Conservation (phyloP, 2,888 invertebrate species). For the Cerastis rubricosa region DNA sequence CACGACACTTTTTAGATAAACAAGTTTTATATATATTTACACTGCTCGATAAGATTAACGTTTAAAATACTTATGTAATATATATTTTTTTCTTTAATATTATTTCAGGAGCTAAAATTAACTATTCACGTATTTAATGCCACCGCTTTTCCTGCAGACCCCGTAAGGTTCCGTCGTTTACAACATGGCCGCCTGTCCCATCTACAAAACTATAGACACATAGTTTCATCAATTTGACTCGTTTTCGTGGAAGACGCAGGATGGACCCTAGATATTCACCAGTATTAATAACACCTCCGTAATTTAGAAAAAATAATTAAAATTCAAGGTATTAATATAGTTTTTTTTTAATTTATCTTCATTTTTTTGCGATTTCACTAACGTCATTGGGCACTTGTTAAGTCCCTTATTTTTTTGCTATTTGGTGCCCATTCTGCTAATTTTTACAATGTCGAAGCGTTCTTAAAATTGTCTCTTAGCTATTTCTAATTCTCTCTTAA, state of each 20-base stretch:
- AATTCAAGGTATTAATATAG: slow-evolving; percentile 67
- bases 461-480: slow-evolving; percentile 1
- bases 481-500: too few relatives aligned
- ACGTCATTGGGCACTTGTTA: slow-evolving; percentile 52
- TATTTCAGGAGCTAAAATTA: slow-evolving; percentile 77
- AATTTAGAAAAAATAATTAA: slow-evolving; percentile 63
- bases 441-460: slow-evolving; percentile 62
- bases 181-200: slow-evolving; percentile 68
- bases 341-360: slow-evolving; percentile 62
- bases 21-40: slow-evolving; percentile 42
- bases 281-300: slow-evolving; percentile 68
- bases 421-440: slow-evolving; percentile 68
- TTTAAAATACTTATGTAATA: slow-evolving; percentile 57
- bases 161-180: slow-evolving; percentile 73
- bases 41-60: slow-evolving; percentile 43
- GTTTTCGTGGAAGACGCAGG: slow-evolving; percentile 65
- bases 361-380: slow-evolving; percentile 58
- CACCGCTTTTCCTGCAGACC: slow-evolving; percentile 82
- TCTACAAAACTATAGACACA: slow-evolving; percentile 66
- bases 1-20: slow-evolving; percentile 41
- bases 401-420: slow-evolving; percentile 32
- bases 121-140: slow-evolving; percentile 71
- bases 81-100: slow-evolving; percentile 70
- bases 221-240: slow-evolving; percentile 65
- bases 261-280: slow-evolving; percentile 69